phyloP scores from a whole-genome alignment of 1,140 invertebrate species.

The Aphelenchoides fujianensis region DNA sequence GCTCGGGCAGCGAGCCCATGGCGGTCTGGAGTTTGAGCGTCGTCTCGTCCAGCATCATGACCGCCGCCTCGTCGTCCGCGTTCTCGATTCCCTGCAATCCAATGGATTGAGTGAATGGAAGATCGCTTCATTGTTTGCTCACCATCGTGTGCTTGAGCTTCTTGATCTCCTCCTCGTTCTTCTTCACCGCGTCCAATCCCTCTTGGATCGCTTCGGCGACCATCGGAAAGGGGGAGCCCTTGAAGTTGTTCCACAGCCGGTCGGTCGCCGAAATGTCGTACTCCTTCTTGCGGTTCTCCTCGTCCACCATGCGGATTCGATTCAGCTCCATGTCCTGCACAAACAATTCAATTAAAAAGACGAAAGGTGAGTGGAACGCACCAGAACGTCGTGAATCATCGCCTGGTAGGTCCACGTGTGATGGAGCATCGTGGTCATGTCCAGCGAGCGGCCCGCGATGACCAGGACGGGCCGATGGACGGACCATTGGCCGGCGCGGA shows the following conservation, averaged over 20 bases:
- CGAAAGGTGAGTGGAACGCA: conserved; percentile 20
- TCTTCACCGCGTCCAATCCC: conserved; percentile 87
- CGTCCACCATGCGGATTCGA: conserved; percentile 77
- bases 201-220: conserved; percentile 98
- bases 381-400: conserved; percentile 69
- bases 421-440: conserved; percentile 93
- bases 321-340: conserved; percentile 78
- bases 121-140: conserved; percentile 33
- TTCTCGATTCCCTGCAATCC: conserved; percentile 64
- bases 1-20: conserved; percentile 78
- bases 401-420: conserved; percentile 99
- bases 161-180: conserved; percentile 92
- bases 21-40: conserved; percentile 88
- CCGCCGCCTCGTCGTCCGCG: conserved; percentile 66
- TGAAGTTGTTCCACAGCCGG: conserved; percentile 54
- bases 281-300: conserved; percentile 70
- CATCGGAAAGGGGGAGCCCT: conserved; percentile 82
- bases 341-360: conserved; percentile 17
- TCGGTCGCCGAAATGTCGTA: conserved; percentile 82
- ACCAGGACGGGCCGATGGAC: conserved; percentile 69
- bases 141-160: conserved; percentile 85
- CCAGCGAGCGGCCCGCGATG: conserved; percentile 86
- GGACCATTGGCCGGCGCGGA: conserved; percentile 56
- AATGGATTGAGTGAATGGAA: conserved; percentile 17
- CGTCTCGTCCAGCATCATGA: conserved; percentile 80